phyloP scores from a whole-genome alignment of 2,888 invertebrate genomes.

The Allolobophora icterica region DNA sequence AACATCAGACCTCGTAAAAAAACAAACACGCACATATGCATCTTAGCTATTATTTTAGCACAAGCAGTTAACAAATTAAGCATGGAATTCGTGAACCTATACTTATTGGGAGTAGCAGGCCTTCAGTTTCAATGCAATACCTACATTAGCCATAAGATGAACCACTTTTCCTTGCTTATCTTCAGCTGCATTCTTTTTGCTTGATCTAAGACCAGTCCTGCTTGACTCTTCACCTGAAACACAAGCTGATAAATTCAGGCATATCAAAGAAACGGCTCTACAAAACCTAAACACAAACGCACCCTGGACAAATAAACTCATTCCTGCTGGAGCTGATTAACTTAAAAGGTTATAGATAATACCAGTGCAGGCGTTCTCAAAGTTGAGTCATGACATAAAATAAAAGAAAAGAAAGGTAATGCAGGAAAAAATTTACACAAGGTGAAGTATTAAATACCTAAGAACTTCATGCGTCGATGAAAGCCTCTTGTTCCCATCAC shows the following conservation, averaged over 20 bases:
- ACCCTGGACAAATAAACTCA: not conserved
- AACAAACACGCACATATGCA: not conserved
- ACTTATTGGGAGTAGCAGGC: constrained; percentile 5
- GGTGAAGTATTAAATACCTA: not conserved
- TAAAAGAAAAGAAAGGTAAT: not conserved
- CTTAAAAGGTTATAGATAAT: not conserved
- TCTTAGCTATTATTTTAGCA: not conserved
- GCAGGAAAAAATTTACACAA: not conserved
- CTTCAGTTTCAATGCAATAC: not conserved
- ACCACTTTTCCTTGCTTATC: not conserved
- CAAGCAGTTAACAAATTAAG: not conserved
- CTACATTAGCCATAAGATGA: not conserved
- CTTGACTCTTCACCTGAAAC: not conserved
- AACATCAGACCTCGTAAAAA: not conserved
- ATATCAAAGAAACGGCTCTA: not conserved
- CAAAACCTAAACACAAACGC: not conserved
- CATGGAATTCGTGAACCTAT: not conserved
- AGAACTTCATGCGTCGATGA: not conserved
- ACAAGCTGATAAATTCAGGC: not conserved
- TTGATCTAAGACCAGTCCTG: not conserved
- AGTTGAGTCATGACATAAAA: not conserved
- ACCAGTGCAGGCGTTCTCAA: not conserved
- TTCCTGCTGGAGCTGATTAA: not conserved
- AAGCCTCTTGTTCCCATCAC: not conserved
- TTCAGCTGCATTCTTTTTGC: not conserved